These are phyloP conservation scores for Catharus fuscescens DNA, from an alignment of 2,113 vertebrate genomes.

Conservation along the genomic window DNA sequence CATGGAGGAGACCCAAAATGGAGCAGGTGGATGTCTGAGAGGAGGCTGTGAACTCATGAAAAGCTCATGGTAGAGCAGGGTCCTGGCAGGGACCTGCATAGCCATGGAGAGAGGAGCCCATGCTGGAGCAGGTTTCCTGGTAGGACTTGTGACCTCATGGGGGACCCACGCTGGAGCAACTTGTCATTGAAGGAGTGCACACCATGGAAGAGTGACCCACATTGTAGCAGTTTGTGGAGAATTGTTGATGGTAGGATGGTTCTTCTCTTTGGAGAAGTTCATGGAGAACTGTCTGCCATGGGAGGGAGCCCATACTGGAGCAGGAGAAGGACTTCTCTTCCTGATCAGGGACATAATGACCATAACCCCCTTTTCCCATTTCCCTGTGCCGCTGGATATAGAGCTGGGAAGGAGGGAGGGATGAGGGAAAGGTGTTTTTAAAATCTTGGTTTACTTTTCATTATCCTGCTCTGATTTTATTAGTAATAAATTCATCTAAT, in stretches of 20 bases:
- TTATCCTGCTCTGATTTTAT: neutral
- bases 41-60: neutral
- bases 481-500: neutral
- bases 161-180: accelerated
- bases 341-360: neutral
- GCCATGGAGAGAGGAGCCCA: neutral
- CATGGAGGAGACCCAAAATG: neutral
- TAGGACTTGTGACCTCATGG: neutral
- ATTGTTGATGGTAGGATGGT: neutral
- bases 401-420: neutral
- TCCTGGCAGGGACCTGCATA: neutral
- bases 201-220: neutral
- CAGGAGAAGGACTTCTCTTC: neutral
- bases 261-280: neutral
- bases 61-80: accelerated
- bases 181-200: neutral
- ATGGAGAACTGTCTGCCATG: neutral
- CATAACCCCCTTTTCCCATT: neutral
- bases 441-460: neutral
- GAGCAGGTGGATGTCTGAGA: neutral
- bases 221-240: neutral
- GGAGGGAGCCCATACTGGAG: neutral
- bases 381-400: accelerated
- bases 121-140: neutral
- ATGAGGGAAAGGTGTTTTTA: neutral